Conservation (phyloP, 2,888 invertebrate species). For the Phyllotreta cruciferae region DNA sequence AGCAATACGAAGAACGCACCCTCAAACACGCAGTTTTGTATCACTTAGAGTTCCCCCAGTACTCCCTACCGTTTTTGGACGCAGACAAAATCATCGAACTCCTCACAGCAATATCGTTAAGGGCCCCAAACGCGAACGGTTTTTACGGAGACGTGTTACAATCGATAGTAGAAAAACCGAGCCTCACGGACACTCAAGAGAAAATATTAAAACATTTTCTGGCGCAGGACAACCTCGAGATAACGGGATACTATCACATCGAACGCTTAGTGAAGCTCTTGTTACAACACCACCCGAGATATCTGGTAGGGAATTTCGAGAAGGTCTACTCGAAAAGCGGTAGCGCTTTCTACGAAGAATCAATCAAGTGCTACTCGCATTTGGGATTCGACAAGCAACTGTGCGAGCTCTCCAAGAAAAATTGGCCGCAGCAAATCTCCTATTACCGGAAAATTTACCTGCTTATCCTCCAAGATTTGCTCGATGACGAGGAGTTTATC, state of each 20-base stretch:
- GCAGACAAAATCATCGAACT: background rate
- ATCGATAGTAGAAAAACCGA: background rate
- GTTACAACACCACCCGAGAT: background rate
- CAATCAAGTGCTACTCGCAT: constrained; percentile 7
- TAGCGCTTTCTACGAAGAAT: background rate
- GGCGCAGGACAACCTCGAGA: background rate
- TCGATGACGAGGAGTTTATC: constrained; percentile 16
- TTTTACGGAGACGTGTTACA: background rate
- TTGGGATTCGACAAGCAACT: constrained; percentile 3
- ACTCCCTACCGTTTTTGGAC: constrained; percentile 11
- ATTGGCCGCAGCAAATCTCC: background rate
- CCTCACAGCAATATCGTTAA: background rate
- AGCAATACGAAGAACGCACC: background rate
- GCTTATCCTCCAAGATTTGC: constrained; percentile 12
- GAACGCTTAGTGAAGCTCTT: background rate
- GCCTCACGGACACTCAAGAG: background rate
- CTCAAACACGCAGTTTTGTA: constrained; percentile 4
- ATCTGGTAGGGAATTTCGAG: background rate
- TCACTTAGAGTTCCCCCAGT: constrained; percentile 4
- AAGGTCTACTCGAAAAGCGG: background rate
- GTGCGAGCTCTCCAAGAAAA: constrained; percentile 1
- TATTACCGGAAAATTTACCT: constrained; percentile 3
- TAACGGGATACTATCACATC: background rate
- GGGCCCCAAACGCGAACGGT: background rate
- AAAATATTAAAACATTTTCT: background rate